Percentiles rank a stretch among this genome's conserved stretches.
Evolutionary conservation across 2,113 vertebrate species (phyloP).

Genomic region (Thinocorus orbignyianus): DNA sequence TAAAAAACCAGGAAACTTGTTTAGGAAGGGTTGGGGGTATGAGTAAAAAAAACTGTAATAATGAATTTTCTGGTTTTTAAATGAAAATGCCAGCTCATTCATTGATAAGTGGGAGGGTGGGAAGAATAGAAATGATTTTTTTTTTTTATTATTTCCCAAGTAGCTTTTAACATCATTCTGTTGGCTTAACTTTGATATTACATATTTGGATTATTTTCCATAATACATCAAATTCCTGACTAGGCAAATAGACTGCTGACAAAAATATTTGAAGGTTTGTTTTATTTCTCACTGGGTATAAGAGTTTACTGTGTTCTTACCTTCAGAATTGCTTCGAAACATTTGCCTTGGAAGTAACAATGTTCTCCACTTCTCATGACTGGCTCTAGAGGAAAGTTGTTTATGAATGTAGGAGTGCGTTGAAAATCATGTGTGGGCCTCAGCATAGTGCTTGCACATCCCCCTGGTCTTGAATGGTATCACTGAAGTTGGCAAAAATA

Average conservation of each 20-base stretch:
- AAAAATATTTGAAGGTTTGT: not conserved
- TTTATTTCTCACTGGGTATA: not conserved
- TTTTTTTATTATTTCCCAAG: not conserved
- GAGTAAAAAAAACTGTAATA: not conserved
- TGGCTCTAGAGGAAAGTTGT: not conserved
- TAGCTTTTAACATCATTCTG: not conserved
- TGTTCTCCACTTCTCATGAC: rapidly evolving
- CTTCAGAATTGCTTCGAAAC: not conserved
- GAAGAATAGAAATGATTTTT: not conserved
- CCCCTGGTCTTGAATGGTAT: not conserved
- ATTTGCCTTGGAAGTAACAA: not conserved
- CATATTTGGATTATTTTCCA: rapidly evolving
- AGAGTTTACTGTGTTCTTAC: not conserved
- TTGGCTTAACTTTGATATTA: not conserved
- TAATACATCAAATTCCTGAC: not conserved
- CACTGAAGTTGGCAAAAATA: not conserved
- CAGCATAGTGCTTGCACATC: rapidly evolving
- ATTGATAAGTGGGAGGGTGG: rapidly evolving
- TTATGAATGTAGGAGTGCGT: not conserved
- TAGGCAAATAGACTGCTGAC: not conserved
- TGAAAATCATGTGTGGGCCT: not conserved
- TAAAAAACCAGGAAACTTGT: not conserved
- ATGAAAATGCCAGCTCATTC: not conserved
- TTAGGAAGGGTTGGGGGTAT: not conserved
- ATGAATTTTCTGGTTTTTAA: not conserved